Base-by-base conservation (phyloP, 2,797 vertebrate genomes). In the Luscinia megarhynchos region DNA sequence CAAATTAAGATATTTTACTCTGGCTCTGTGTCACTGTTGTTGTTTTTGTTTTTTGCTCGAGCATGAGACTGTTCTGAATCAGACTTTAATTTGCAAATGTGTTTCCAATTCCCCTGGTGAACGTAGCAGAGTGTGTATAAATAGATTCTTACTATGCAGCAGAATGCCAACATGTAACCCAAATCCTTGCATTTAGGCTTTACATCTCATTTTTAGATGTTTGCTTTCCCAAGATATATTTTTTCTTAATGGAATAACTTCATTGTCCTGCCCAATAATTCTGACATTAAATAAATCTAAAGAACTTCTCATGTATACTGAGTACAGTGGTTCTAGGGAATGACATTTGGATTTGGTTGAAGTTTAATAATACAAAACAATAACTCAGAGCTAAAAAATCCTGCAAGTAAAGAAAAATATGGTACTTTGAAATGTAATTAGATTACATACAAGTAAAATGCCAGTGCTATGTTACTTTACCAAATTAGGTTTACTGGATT, bases 41-140 rank as follows among this genome's bases (percentile, higher is more conserved):
- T 87, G 68, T 43, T 94, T 93, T 95, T 91, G 88, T 84, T 96
- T 95, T 90, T 86, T 14, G 61, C 73, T 93, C 54, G 34, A 96
- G 95, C 46, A 91, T 95, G 88, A 95, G 73, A 40, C 62, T 77
- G 73, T 84, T 96, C 79, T 95, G 94, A 96, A 88, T 97, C 96
- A 95, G 74, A 83, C 70, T 95, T 94, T 90, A 95, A 95, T 96
- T 95, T 96, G 91, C 15, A 29, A 96, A 92, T 92, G 86, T 94
- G 83, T 93, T 97, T 97, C 90, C 88, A 93, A 51, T 95, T 95
- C 93, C 66, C 81, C 72, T 73, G 68, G 77, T 96, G 93, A 95
- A 79, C n/a, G 38, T 3, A 85, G 59, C 81, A 62, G 20, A 77
- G 62, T 1, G 2, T 3, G 1, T 92, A 79, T 86, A 95, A 96